phyloP scores from a whole-genome alignment of 2,888 invertebrate genomes.

The Phorcus lineatus region DNA sequence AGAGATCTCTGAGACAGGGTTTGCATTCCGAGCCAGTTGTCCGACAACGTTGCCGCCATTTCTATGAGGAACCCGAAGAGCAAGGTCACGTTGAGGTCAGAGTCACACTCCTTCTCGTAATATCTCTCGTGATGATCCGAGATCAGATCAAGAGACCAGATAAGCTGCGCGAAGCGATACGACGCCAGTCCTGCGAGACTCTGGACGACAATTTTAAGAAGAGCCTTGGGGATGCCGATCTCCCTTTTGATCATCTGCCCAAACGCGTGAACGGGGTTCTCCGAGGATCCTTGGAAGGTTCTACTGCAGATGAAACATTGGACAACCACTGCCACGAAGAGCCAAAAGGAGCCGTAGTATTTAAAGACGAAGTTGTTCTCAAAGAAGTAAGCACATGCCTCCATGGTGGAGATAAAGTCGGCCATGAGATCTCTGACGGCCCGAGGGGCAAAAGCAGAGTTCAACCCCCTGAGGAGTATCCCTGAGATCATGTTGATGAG shows the following conservation, averaged over 20 bases:
- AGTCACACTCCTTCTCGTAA: constrained; percentile 58
- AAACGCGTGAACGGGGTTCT: constrained; percentile 66
- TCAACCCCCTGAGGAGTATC: constrained; percentile 51
- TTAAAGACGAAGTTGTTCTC: constrained; percentile 69
- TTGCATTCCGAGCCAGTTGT: constrained; percentile 67
- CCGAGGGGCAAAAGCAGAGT: constrained; percentile 43
- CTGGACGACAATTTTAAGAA: constrained; percentile 53
- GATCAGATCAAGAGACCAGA: constrained; percentile 68
- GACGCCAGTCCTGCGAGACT: constrained; percentile 63
- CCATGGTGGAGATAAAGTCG: constrained; percentile 65
- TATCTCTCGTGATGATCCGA: constrained; percentile 65
- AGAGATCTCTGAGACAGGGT: constrained; percentile 47
- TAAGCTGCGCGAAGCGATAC: constrained; percentile 60
- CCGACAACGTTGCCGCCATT: constrained; percentile 59
- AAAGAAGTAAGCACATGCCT: constrained; percentile 69
- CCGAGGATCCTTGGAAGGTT: constrained; percentile 65
- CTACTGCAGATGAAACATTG: constrained; percentile 63
- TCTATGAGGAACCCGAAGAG: constrained; percentile 60
- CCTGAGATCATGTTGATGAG: constrained; percentile 58
- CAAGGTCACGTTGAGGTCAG: constrained; percentile 63
- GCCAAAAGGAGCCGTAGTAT: constrained; percentile 61
- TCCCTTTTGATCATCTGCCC: constrained; percentile 48
- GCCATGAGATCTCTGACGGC: constrained; percentile 50
- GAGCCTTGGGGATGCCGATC: constrained; percentile 44
- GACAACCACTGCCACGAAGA: constrained; percentile 58